These are phyloP conservation scores for Hermatobates lingyangjiaoensis DNA, from an alignment of 1,140 invertebrate species.

Conservation along the genomic window DNA sequence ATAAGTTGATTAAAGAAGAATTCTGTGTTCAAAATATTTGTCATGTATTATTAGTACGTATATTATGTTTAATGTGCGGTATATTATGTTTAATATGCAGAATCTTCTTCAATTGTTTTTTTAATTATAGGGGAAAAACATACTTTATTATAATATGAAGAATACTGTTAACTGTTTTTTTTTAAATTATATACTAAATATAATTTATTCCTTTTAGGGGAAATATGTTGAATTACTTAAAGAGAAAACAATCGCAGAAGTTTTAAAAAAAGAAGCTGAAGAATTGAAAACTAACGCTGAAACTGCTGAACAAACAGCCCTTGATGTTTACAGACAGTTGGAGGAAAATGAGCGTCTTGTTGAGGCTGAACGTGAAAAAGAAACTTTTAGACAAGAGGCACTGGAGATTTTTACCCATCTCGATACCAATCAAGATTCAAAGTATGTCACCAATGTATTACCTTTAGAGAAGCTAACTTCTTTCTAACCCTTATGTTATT, in stretches of 20 bases:
- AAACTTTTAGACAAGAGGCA: constrained; percentile 33
- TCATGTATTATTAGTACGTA: not conserved
- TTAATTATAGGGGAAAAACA: not conserved
- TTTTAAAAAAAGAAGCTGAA: constrained; percentile 51
- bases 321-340: constrained; percentile 48
- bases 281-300: constrained; percentile 48
- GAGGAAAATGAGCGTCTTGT: constrained; percentile 14
- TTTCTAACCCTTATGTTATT: not conserved
- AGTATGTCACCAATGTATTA: constrained; percentile 23
- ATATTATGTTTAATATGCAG: too few relatives aligned
- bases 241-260: constrained; percentile 49
- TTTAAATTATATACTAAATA: not conserved
- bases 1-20: not conserved
- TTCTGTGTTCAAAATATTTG: not conserved
- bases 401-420: constrained; percentile 46
- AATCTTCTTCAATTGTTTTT: too few relatives aligned
- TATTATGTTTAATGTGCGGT: too few relatives aligned
- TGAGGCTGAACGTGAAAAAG: constrained; percentile 40
- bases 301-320: constrained; percentile 46
- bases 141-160: not conserved
- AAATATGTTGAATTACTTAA: constrained; percentile 46
- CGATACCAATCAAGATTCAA: constrained; percentile 57
- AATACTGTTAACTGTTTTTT: constrained; percentile 3
- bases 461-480: too few relatives aligned
- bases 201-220: constrained; percentile 20